Conservation (phyloP, 2,888 invertebrate genomes). For the Noctua fimbriata region DNA sequence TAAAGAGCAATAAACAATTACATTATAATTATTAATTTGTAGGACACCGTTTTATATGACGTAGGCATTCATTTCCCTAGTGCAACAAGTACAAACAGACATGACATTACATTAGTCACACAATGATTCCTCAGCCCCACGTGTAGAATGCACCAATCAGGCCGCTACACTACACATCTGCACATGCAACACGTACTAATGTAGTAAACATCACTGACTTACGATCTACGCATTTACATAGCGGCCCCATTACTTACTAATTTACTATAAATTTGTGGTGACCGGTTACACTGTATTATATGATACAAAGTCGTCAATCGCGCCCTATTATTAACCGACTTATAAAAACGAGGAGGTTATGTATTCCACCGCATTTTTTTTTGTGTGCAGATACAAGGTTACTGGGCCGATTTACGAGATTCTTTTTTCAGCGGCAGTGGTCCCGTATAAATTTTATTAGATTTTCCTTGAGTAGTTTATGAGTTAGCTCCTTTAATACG, state of each 20-base stretch:
- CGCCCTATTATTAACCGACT: background rate
- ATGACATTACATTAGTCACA: background rate
- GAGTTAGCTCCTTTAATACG: too few species aligned
- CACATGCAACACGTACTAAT: background rate
- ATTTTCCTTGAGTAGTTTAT: too few species aligned
- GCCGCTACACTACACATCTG: background rate
- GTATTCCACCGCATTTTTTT: background rate
- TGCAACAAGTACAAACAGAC: background rate
- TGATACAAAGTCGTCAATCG: background rate
- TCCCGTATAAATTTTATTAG: background rate
- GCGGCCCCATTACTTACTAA: background rate
- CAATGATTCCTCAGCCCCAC: background rate
- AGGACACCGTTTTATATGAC: background rate
- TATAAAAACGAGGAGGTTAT: background rate
- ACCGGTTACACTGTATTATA: background rate
- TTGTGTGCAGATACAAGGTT: too few species aligned
- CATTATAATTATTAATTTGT: background rate
- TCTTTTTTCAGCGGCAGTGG: background rate
- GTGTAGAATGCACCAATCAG: background rate
- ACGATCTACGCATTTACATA: slow-evolving; percentile 1
- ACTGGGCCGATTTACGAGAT: too few species aligned
- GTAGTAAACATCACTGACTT: background rate
- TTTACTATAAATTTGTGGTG: background rate
- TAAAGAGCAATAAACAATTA: background rate
- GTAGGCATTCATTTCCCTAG: background rate